Evolutionary conservation across 1,140 invertebrate species (phyloP).

Genomic region (Scaptomyza graminum): DNA sequence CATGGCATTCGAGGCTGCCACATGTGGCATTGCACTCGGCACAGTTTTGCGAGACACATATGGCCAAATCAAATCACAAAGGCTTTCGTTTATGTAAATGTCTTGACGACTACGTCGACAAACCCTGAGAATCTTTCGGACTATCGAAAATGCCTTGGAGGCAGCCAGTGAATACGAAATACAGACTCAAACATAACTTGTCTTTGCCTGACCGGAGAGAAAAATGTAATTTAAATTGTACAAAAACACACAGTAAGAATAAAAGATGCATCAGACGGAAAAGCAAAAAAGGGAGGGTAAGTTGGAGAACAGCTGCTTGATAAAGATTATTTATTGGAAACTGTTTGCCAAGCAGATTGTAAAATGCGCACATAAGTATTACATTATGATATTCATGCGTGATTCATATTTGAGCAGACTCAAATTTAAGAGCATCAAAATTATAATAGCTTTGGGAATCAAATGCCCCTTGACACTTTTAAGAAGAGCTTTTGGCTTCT

Average conservation of each 20-base stretch:
- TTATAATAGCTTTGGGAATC: conserved; percentile 4
- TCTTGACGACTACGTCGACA: conserved; percentile 21
- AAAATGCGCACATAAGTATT: conserved; percentile 19
- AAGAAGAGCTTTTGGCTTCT: neutral
- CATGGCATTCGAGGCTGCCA: conserved; percentile 41
- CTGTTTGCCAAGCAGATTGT: conserved; percentile 8
- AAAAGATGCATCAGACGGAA: neutral
- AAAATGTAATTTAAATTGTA: conserved; percentile 66
- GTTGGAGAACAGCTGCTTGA: conserved; percentile 1
- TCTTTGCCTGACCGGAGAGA: conserved; percentile 32
- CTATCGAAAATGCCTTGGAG: conserved; percentile 17
- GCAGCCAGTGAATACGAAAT: conserved; percentile 9
- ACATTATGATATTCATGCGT: neutral
- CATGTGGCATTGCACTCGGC: conserved; percentile 43
- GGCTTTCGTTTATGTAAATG: conserved; percentile 64
- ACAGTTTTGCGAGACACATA: conserved; percentile 13
- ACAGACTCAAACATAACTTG: conserved; percentile 29
- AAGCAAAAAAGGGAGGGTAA: conserved; percentile 3
- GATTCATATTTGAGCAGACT: neutral
- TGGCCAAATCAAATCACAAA: conserved; percentile 50
- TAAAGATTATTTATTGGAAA: conserved; percentile 58
- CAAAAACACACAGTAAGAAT: conserved; percentile 31
- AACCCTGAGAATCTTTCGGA: neutral
- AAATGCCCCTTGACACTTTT: neutral
- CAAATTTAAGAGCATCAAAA: conserved; percentile 1